Percentiles rank a stretch among this genome's conserved stretches.
These are phyloP conservation scores for Bhutanitis thaidina DNA, from an alignment of 2,888 invertebrate genomes.

Conservation along the genomic window DNA sequence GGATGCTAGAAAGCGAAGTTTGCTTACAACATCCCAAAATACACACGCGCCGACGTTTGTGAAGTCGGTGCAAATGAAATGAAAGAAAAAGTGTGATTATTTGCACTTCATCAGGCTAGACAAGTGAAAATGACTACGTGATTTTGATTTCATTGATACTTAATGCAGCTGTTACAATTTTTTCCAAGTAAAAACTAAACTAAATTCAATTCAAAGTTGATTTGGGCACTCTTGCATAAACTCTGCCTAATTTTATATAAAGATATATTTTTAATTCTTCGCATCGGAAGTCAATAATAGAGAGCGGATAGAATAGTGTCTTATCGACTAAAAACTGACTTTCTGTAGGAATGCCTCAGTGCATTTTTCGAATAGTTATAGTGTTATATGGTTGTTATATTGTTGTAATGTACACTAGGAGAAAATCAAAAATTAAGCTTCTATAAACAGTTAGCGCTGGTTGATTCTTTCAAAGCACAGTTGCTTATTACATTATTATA, in stretches of 20 bases:
- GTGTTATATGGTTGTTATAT: no score
- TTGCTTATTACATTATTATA: no score
- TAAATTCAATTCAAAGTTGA: conserved; percentile 29
- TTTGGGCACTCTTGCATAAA: conserved; percentile 58
- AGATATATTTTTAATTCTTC: conserved; percentile 62
- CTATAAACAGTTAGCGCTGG: no score
- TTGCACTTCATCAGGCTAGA: conserved; percentile 62
- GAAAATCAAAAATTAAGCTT: no score
- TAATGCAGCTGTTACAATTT: not conserved
- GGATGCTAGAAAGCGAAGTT: conserved; percentile 75
- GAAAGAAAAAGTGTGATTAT: conserved; percentile 78
- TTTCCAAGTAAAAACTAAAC: not conserved
- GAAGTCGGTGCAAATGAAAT: conserved; percentile 66
- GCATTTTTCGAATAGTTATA: not conserved
- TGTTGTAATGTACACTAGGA: no score
- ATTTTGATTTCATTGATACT: conserved; percentile 18
- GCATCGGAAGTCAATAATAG: conserved; percentile 42
- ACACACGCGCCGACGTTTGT: conserved; percentile 52
- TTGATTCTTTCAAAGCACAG: no score
- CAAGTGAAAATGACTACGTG: conserved; percentile 27
- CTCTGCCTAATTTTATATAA: conserved; percentile 60
- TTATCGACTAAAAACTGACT: conserved; percentile 44
- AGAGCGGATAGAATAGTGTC: conserved; percentile 56
- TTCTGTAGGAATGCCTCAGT: conserved; percentile 37
- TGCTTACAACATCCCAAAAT: conserved; percentile 61